Base-by-base conservation (phyloP, 2,113 vertebrate species). In the Proterorhinus semilunaris region DNA sequence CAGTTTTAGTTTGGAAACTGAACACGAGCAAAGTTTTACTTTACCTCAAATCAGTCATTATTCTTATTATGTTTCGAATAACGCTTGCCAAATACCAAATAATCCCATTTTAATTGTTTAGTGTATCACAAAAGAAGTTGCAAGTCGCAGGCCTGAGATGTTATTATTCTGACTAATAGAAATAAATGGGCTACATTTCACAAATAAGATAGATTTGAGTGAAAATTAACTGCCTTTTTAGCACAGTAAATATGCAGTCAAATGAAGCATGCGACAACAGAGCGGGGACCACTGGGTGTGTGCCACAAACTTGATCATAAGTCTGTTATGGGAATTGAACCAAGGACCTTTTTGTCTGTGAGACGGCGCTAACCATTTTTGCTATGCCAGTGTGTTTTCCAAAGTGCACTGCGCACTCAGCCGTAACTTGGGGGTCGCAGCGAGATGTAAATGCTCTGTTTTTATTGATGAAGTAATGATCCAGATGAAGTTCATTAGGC, bases 381-480 rank as follows among this genome's bases (percentile, higher is more conserved):
- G 70, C 61, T 54, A 45, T 65, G 66, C 61, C 78, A 78, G 65
- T 79, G 68, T 66, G 68, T 76, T 71, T 80, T 2, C 21, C 27
- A 69, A 86, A 87, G 54, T 88, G 80, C 76, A 21, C 21, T 2
- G 21, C 2, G 87, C 76, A 77, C 73, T 53, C 64, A 69, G 80
- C 76, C 89, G 70, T 88, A 86, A 86, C 62, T 80, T 0, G 15
- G 50, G 80, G 82, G 72, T 86, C 72, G 72, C 79, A 83, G 83
- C 79, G 69, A 86, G 76, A 72, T 48, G 36, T 61, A 61, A 16
- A 63, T 80, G 75, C 69, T 79, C 76, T 85, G 80, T 69, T 85
- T 84, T 74, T 66, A 90, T 91, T 83, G 92, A 91, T 89, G 27
- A 82, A 89, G 91, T 91, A 90, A 91, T 91, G 87, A 90, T 90